Evolutionary conservation across 2,797 vertebrate species (phyloP).

Genomic region (Hemibagrus guttatus): DNA sequence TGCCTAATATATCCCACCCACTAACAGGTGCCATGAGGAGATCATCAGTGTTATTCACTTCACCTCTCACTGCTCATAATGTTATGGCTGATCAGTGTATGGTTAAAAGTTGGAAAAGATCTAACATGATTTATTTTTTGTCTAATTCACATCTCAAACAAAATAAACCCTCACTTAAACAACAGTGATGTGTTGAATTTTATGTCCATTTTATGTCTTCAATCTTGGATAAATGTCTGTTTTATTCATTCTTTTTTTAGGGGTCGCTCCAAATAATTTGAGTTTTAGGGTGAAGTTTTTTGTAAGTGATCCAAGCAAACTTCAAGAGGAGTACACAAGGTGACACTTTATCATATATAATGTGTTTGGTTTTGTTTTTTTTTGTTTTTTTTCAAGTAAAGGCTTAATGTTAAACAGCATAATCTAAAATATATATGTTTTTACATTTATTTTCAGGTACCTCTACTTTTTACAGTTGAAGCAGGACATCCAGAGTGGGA

Average conservation of each 20-base stretch:
- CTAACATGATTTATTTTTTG: neutral
- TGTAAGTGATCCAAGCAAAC: constrained; percentile 92
- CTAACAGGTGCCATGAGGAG: too few species aligned
- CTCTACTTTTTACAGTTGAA: constrained; percentile 98
- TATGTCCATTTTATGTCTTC: neutral
- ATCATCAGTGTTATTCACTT: too few species aligned
- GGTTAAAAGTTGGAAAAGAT: neutral
- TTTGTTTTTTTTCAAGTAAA: too few species aligned
- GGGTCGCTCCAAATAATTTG: constrained; percentile 90
- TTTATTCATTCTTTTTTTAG: constrained; percentile 64
- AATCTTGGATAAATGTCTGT: neutral
- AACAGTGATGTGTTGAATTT: neutral
- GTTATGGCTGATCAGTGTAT: too few species aligned
- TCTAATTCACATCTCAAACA: too few species aligned
- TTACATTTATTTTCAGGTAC: constrained; percentile 79
- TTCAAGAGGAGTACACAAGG: constrained; percentile 99
- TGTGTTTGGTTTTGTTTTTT: neutral
- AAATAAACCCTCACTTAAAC: neutral
- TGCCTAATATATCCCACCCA: too few species aligned
- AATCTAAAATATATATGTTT: neutral
- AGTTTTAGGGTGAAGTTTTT: constrained; percentile 99
- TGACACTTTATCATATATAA: constrained; percentile 54
- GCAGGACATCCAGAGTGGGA: constrained; percentile 93
- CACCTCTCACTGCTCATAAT: too few species aligned
- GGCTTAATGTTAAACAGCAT: neutral